A percentile compares a stretch with the other conserved stretches of the same genome.
Evolutionary conservation across 1,140 invertebrate genomes (phyloP).

Genomic region (Papilio dardanus): DNA sequence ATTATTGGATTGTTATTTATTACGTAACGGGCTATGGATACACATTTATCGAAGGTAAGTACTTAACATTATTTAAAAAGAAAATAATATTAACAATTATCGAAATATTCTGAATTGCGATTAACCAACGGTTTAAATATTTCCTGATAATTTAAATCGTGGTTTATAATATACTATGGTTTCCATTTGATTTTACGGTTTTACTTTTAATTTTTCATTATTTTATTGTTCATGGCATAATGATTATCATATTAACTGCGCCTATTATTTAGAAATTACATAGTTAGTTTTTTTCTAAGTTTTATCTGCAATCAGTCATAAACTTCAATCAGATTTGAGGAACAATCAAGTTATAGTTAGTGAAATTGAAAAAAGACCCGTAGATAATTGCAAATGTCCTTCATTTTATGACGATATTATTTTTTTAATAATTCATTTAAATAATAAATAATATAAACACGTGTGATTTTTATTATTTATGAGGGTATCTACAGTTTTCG

Average conservation of each 20-base stretch:
- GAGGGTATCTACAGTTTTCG: background rate
- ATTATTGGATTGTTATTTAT: slow-evolving; percentile 29
- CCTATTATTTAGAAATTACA: slow-evolving; percentile 8
- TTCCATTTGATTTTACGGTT: background rate
- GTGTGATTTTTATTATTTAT: background rate
- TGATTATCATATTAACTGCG: background rate
- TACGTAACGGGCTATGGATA: slow-evolving; percentile 28
- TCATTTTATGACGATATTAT: background rate
- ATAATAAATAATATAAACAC: too few relatives aligned
- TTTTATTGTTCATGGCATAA: background rate
- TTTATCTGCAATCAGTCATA: too few relatives aligned
- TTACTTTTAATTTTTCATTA: slow-evolving; percentile 1
- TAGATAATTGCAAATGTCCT: background rate
- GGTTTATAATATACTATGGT: background rate
- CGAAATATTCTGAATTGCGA: background rate
- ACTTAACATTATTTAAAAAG: slow-evolving; percentile 1
- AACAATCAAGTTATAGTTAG: too few relatives aligned
- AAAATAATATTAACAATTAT: background rate
- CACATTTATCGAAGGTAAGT: slow-evolving; percentile 3
- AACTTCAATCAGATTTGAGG: too few relatives aligned
- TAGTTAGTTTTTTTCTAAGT: too few relatives aligned
- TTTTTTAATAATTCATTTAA: too few relatives aligned
- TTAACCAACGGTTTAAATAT: background rate
- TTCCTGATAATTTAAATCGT: background rate
- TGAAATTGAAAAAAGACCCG: background rate